These are phyloP conservation scores for Haemorhous mexicanus DNA, from an alignment of 2,113 vertebrate genomes.

Conservation along the genomic window DNA sequence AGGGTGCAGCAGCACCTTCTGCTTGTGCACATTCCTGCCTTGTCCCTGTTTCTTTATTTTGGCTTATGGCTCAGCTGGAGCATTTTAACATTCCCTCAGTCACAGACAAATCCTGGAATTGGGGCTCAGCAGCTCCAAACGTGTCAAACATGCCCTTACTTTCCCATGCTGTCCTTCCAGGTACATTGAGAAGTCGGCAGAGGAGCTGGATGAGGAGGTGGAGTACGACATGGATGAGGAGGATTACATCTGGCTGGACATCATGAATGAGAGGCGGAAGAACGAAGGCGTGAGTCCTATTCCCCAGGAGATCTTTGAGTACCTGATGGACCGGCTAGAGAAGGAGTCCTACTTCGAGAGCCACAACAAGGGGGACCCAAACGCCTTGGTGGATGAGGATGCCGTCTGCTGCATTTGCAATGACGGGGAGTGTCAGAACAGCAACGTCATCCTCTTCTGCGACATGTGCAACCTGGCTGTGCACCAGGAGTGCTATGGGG, in stretches of 20 bases:
- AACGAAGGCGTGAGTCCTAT: conserved; percentile 89
- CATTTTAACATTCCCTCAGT: background rate
- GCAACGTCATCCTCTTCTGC: conserved; percentile 98
- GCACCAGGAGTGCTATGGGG: conserved; percentile 98
- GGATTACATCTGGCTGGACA: conserved; percentile 98
- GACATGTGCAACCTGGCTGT: conserved; percentile 99
- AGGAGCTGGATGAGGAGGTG: conserved; percentile 97
- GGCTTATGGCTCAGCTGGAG: background rate
- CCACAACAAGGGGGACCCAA: conserved; percentile 98
- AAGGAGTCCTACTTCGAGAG: conserved; percentile 99
- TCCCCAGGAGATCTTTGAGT: conserved; percentile 97
- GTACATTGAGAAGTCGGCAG: conserved; percentile 97
- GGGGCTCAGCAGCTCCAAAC: background rate
- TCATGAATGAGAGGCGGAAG: conserved; percentile 96
- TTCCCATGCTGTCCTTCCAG: conserved; percentile 54
- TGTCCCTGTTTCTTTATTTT: background rate
- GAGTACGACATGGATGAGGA: conserved; percentile 99
- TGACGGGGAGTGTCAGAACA: conserved; percentile 98
- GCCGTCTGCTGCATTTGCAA: conserved; percentile 99
- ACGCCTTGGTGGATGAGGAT: conserved; percentile 92
- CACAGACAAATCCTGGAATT: background rate
- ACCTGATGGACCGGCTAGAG: conserved; percentile 96
- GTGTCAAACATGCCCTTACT: background rate
- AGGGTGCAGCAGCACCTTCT: background rate
- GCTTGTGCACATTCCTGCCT: background rate